Evolutionary conservation across 1,140 invertebrate genomes (phyloP), one percentile per base, ranked within the genome.

Genomic region (Drosophila prosaltans): DNA sequence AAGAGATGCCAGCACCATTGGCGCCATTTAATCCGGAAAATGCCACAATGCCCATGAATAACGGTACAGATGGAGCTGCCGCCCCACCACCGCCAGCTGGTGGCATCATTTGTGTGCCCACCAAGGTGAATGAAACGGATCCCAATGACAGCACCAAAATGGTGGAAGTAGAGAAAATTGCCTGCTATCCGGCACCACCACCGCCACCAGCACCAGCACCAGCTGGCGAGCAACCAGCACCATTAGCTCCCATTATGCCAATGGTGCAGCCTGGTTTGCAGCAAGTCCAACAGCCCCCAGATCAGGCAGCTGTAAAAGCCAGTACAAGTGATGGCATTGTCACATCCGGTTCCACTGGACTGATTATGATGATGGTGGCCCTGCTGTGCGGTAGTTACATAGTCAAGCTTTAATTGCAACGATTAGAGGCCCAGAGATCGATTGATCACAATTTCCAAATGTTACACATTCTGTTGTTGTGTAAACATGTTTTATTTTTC

Each of bases 1-100:
- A 78, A 3, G 71, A 78, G 45, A 24, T 26, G 9, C 72, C 67
- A 1, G 71, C 66, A 16, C 63, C 74, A n/a, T 11, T 81, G 45
- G 80, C 63, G 5, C 72, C 72, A 1, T 43, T 82, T n/a, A 72
- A 78, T 58, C 76, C 90, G n/a, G 79, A 89, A 30, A 74, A 93
- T 86, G 75, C 93, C 76, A 75, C 94, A 91, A 91, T 92, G 93
- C 77, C 93, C 77, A 77, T 78, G 4, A 59, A 76, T 30, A 76
- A 83, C 69, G 70, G 55, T 7, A 74, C 74, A 3, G 72, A 80
- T 51, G 55, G 51, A 7, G 71, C 75, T 30, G 57, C 76, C 6
- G 71, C 75, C 30, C 54, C 76, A 3, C 32, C 74, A n/a, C 74
- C 78, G 48, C 90, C 84, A 16, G 28, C 84, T 0, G 91, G 91